Conservation (phyloP, 2,797 vertebrate genomes). For the Eulemur mongoz region DNA sequence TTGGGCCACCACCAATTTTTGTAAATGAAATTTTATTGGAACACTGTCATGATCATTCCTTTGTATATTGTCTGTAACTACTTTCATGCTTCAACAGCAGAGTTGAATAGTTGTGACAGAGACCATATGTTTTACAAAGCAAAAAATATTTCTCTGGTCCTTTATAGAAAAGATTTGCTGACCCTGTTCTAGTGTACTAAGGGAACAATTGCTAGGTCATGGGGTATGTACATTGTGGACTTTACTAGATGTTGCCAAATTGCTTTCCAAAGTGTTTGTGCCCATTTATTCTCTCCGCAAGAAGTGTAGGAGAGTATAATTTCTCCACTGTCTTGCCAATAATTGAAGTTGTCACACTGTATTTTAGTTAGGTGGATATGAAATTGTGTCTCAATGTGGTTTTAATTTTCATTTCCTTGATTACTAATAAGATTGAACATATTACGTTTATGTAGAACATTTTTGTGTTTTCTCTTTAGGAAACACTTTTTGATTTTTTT, state of each 20-base stretch:
- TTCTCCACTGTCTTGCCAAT: neutral
- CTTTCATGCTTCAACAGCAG: neutral
- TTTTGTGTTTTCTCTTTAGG: neutral
- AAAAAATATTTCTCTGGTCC: neutral
- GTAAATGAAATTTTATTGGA: neutral
- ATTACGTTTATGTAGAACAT: neutral
- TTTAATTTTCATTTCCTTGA: neutral
- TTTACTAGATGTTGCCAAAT: neutral
- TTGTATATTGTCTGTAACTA: neutral
- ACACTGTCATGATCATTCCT: neutral
- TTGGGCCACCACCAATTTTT: neutral
- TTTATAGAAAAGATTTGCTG: neutral
- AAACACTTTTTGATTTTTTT: neutral
- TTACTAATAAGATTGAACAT: neutral
- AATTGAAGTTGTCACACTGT: neutral
- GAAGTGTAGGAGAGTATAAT: neutral
- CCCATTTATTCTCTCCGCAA: neutral
- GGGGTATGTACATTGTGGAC: neutral
- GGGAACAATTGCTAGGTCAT: neutral
- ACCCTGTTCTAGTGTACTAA: neutral
- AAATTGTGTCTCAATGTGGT: neutral
- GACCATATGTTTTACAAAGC: neutral
- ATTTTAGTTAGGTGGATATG: neutral
- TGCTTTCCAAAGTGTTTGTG: neutral
- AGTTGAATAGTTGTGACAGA: neutral